Evolutionary conservation across 2,888 invertebrate genomes (phyloP), one percentile per base, ranked within the genome.

Genomic region (Oscheius myriophilus): DNA sequence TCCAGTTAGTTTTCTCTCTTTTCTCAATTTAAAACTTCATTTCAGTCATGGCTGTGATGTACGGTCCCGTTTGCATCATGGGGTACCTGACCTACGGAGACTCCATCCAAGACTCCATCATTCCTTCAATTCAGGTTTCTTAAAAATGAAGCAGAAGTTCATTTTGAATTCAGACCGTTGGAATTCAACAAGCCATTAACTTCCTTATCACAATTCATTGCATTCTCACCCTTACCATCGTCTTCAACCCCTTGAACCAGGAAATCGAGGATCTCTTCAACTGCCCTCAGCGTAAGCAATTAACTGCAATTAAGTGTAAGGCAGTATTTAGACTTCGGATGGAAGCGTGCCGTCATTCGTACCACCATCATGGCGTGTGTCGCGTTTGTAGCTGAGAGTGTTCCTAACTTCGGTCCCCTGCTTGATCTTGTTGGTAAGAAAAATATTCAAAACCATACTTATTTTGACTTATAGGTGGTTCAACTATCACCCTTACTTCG

Each of bases 131-230:
- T 53, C 77, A 77, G 62, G 69, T 71, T 11, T 4, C 6, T 6
- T 49, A 49, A 49, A 18, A n/a, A n/a, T n/a, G 33, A 33, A 33
- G 9, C 3, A n/a, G 6, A 3, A 2, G 18, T 25, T 9, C 9
- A 39, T 42, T n/a, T 58, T 42, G 16, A 25, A 49, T 70, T 46
- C 72, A 74, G 69, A 78, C 73, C 23, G 76, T 69, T 14, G 73
- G 77, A 57, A 79, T 80, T 58, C 80, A 80, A 69, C 78, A 82
- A 68, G 75, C 81, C 23, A 81, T 84, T 63, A 85, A 85, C 72
- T 65, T 85, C 9, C 72, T 85, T 51, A 85, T 85, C 69, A 82
- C 84, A n/a, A 55, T 83, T 21, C 85, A 85, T 61, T 82, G 83
- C 66, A 80, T 83, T 39, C 73, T 85, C 21, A 82, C 85, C 9